phyloP scores from a whole-genome alignment of 1,140 invertebrate genomes.

The fruit fly (Drosophila melanogaster) region Release_6_plus_ISO1_MT NC_004354.4:20476001-20476500 shows the following conservation, averaged over 20 bases:
- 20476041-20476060: slow-evolving; percentile 79
- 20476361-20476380: slow-evolving; percentile 69
- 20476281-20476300: not conserved
- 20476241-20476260: slow-evolving; percentile 79
- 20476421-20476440: slow-evolving; percentile 64
- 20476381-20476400: slow-evolving; percentile 71
- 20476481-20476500: slow-evolving; percentile 73
- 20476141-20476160: not conserved
- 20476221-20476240: slow-evolving; percentile 81
- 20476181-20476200: slow-evolving; percentile 84
- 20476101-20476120: slow-evolving; percentile 23
- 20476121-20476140: not conserved
- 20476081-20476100: slow-evolving; percentile 83
- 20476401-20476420: slow-evolving; percentile 73
- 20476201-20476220: slow-evolving; percentile 81
- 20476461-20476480: slow-evolving; percentile 74
- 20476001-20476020: slow-evolving; percentile 81
- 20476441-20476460: slow-evolving; percentile 79
- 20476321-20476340: slow-evolving; percentile 74
- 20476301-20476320: not conserved
- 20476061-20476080: slow-evolving; percentile 83
- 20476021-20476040: slow-evolving; percentile 80
- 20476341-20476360: slow-evolving; percentile 76
- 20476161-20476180: slow-evolving; percentile 82
- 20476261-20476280: slow-evolving; percentile 48